Percentiles rank a stretch among this genome's conserved stretches.
phyloP scores from a whole-genome alignment of 2,113 vertebrate genomes.

The Tor tambroides region DNA sequence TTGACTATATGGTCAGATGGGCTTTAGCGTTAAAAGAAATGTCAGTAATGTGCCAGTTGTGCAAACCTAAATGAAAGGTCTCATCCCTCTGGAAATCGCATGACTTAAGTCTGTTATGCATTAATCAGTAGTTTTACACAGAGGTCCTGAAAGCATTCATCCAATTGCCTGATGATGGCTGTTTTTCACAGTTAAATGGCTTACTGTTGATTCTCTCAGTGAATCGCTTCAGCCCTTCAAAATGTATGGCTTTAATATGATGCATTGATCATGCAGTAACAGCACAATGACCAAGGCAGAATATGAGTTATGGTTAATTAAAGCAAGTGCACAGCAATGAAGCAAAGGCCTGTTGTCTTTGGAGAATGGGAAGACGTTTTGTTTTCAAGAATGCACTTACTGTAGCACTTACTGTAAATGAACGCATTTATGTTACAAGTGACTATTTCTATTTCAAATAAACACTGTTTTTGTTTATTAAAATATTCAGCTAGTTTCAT shows the following conservation, averaged over 20 bases:
- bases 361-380: neutral
- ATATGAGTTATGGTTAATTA: neutral
- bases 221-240: neutral
- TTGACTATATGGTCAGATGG: slow-evolving; percentile 1
- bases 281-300: too few relatives aligned
- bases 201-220: neutral
- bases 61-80: neutral
- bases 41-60: neutral
- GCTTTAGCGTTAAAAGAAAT: slow-evolving; percentile 4
- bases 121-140: neutral
- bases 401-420: too few relatives aligned
- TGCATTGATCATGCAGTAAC: neutral
- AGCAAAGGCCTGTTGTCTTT: neutral
- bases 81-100: neutral
- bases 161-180: neutral
- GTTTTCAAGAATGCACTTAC: neutral
- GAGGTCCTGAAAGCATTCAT: neutral
- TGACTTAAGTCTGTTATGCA: slow-evolving; percentile 7
- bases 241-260: neutral
- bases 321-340: neutral
- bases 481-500: neutral
- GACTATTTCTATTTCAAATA: neutral
- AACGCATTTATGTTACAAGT: neutral
- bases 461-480: neutral
- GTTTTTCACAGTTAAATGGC: neutral